These are phyloP conservation scores for Pristionchus mayeri DNA, from an alignment of 2,888 invertebrate species.

Conservation along the genomic window DNA sequence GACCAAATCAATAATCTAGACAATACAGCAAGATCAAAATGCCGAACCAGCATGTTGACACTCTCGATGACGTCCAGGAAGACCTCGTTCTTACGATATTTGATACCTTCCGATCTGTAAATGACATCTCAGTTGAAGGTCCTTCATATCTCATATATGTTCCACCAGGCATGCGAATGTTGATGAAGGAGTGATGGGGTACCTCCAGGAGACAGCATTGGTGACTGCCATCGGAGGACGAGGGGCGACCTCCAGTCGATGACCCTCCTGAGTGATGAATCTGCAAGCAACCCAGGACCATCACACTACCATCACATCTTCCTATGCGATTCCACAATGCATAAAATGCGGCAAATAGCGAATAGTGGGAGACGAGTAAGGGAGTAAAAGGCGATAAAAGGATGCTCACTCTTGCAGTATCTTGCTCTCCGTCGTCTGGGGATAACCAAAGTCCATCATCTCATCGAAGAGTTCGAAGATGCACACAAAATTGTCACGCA, in stretches of 20 bases:
- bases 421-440: conserved; percentile 97
- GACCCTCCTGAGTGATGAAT: conserved; percentile 97
- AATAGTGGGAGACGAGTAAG: neutral
- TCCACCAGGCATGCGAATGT: neutral
- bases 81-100: conserved; percentile 98
- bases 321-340: neutral
- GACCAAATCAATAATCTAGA: neutral
- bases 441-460: conserved; percentile 94
- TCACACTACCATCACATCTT: too few species aligned
- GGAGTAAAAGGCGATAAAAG: neutral
- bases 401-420: conserved; percentile 88
- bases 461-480: conserved; percentile 97
- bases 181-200: too few species aligned
- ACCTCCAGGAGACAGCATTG: conserved; percentile 95
- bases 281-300: conserved; percentile 53
- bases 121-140: neutral
- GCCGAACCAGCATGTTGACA: conserved; percentile 87
- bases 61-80: conserved; percentile 99
- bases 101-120: conserved; percentile 91
- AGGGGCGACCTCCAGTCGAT: conserved; percentile 94
- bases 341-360: neutral
- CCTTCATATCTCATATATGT: conserved; percentile 58
- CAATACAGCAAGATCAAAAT: neutral
- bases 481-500: conserved; percentile 97
- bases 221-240: conserved; percentile 98